Conservation (phyloP, 2,888 invertebrate genomes). For the Gasteruption jaculator region DNA sequence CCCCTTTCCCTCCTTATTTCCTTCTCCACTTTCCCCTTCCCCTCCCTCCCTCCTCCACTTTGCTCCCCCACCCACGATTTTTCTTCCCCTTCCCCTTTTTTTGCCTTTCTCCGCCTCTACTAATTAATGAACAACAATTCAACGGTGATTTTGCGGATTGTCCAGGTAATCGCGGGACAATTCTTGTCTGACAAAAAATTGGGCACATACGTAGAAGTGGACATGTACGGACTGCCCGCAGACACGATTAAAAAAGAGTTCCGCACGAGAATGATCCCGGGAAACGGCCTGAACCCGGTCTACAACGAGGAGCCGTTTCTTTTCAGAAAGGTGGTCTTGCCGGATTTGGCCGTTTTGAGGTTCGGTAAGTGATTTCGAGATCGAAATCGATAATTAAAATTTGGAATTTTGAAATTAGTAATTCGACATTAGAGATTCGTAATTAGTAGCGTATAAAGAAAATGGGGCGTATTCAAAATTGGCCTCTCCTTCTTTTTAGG, state of each 20-base stretch:
- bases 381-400: no score
- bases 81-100: no score
- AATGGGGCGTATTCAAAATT: background rate
- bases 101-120: no score
- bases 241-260: conserved; percentile 70
- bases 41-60: no score
- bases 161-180: conserved; percentile 64
- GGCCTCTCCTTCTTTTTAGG: conserved; percentile 27
- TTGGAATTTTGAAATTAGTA: background rate
- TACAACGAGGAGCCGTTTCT: conserved; percentile 70
- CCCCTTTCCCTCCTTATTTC: background rate
- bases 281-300: conserved; percentile 67
- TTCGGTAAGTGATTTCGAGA: conserved; percentile 53
- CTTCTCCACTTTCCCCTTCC: no score
- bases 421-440: background rate
- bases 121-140: no score
- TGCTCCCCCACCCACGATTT: no score
- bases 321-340: conserved; percentile 68
- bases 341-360: conserved; percentile 66
- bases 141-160: background rate
- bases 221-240: conserved; percentile 71
- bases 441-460: background rate
- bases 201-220: conserved; percentile 71
- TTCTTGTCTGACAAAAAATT: conserved; percentile 68
- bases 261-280: conserved; percentile 62